These are phyloP conservation scores for Cydia fagiglandana DNA, from an alignment of 1,140 invertebrate species.

Conservation along the genomic window DNA sequence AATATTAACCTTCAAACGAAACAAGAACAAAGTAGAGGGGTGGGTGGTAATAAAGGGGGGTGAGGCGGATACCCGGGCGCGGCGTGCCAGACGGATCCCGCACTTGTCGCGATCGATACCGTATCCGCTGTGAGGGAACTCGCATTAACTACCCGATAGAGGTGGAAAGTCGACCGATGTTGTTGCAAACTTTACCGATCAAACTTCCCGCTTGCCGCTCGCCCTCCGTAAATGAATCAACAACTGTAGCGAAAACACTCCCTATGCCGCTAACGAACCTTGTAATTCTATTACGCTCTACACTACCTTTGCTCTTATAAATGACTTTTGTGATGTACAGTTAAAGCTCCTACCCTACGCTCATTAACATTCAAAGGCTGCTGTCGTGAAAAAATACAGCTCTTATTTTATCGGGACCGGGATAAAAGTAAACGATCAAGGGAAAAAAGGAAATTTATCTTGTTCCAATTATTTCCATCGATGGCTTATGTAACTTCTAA, in stretches of 20 bases:
- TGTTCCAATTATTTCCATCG: slow-evolving; percentile 7
- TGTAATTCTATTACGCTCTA: slow-evolving; percentile 20
- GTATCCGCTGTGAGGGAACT: slow-evolving; percentile 69
- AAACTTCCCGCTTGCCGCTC: slow-evolving; percentile 50
- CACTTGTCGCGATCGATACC: slow-evolving; percentile 75
- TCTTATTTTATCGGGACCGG: not conserved
- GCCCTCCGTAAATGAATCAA: slow-evolving; percentile 58
- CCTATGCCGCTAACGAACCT: slow-evolving; percentile 24
- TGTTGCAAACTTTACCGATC: slow-evolving; percentile 76
- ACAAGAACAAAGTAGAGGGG: slow-evolving; percentile 74
- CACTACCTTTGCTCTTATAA: slow-evolving; percentile 10
- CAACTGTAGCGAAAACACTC: slow-evolving; percentile 40
- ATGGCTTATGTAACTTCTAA: slow-evolving; percentile 20
- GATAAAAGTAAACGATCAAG: slow-evolving; percentile 21
- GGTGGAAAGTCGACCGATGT: slow-evolving; percentile 72
- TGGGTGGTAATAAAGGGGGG: slow-evolving; percentile 56
- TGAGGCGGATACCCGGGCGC: slow-evolving; percentile 55
- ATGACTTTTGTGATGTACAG: slow-evolving; percentile 16
- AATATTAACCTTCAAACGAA: slow-evolving; percentile 78
- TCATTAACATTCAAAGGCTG: slow-evolving; percentile 26
- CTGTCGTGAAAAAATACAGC: slow-evolving; percentile 10
- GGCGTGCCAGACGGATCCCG: slow-evolving; percentile 70
- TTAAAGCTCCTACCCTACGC: not conserved
- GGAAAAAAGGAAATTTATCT: slow-evolving; percentile 23
- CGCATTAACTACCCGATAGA: slow-evolving; percentile 69